A percentile compares a stretch with the other conserved stretches of the same genome.
These are phyloP conservation scores for Pristiophorus japonicus DNA, from an alignment of 2,113 vertebrate genomes.

Conservation along the genomic window DNA sequence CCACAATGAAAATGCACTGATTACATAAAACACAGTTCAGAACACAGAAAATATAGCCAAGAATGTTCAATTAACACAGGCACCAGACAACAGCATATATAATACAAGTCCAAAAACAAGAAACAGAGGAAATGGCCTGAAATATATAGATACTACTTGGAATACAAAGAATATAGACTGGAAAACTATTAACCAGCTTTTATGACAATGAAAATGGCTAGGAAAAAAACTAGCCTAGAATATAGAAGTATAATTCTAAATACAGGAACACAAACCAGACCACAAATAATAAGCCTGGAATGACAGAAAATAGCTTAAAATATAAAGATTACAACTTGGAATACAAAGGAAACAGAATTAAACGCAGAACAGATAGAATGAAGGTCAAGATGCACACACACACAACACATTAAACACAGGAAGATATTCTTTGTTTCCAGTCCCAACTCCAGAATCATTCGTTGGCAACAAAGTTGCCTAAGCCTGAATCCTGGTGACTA, in stretches of 20 bases:
- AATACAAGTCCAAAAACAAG: background rate
- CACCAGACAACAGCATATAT: background rate
- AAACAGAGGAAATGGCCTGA: background rate
- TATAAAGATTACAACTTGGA: background rate
- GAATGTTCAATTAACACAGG: background rate
- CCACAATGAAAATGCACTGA: background rate
- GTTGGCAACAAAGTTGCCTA: conserved; percentile 25
- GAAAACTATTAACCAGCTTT: background rate
- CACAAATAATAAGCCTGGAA: background rate
- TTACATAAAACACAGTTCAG: background rate
- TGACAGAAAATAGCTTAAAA: background rate
- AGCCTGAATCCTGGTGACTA: conserved; percentile 20
- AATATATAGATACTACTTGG: background rate
- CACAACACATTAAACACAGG: background rate
- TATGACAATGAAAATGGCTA: background rate
- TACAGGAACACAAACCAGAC: background rate
- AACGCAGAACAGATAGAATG: background rate
- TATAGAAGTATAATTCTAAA: background rate
- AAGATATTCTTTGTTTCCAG: conserved; percentile 30
- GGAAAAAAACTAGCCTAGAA: background rate
- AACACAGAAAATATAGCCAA: background rate
- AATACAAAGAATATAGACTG: background rate
- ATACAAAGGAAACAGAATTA: background rate
- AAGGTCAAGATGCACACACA: background rate
- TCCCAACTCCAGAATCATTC: conserved; percentile 29